A percentile compares a stretch with the other conserved stretches of the same genome.
Evolutionary conservation across 2,797 vertebrate genomes (phyloP).

Genomic region (Amniataba percoides): DNA sequence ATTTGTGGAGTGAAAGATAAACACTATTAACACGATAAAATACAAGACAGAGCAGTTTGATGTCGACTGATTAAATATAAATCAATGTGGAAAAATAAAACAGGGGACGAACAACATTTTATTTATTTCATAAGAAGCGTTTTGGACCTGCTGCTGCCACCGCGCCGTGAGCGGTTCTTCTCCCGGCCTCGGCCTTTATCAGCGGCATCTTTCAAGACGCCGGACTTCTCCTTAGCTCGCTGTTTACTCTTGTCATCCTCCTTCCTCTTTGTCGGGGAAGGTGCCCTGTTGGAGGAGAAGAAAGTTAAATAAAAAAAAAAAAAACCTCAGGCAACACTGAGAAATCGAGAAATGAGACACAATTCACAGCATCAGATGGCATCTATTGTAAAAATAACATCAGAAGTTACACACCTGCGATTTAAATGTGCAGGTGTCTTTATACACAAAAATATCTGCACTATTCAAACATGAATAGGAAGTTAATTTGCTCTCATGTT

Average conservation of each 20-base stretch:
- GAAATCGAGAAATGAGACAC: background rate
- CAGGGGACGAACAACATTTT: no score
- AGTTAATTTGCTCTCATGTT: no score
- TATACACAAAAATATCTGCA: background rate
- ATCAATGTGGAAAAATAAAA: background rate
- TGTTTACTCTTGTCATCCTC: constrained; percentile 93
- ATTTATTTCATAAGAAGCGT: background rate
- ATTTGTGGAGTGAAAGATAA: background rate
- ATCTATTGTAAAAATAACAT: background rate
- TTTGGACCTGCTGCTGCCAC: constrained; percentile 91
- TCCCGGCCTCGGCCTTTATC: constrained; percentile 92
- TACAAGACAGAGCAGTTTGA: background rate
- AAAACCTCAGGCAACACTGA: background rate
- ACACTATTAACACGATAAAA: background rate
- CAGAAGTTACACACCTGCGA: background rate
- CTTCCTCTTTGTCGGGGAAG: constrained; percentile 93
- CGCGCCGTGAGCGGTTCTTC: constrained; percentile 89
- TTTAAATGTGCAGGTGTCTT: background rate
- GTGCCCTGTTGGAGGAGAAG: constrained; percentile 84
- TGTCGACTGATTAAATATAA: background rate
- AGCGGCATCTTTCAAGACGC: constrained; percentile 86
- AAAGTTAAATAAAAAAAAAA: no score
- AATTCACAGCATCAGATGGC: background rate
- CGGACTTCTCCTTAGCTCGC: constrained; percentile 89
- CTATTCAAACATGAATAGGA: no score